Percentiles rank a stretch among this genome's conserved stretches.
phyloP scores from a whole-genome alignment of 2,797 vertebrate species.

The Acridotheres tristis region DNA sequence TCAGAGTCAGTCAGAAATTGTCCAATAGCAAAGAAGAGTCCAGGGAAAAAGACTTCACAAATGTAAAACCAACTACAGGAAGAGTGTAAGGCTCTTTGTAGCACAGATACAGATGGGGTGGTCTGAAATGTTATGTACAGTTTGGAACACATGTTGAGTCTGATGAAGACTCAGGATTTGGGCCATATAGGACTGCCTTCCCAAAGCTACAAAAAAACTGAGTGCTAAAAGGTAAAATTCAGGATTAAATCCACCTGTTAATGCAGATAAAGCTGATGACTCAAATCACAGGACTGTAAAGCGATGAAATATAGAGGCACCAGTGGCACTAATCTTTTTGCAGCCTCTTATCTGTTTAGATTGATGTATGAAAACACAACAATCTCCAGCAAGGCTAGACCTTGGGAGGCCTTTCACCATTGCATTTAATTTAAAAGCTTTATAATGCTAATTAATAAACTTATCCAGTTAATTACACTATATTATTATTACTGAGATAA shows the following conservation, averaged over 20 bases:
- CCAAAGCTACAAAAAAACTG: neutral
- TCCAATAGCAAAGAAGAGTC: neutral
- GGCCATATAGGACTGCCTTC: neutral
- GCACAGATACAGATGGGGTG: neutral
- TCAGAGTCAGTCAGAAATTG: neutral
- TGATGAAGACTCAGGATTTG: neutral
- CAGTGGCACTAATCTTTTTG: neutral
- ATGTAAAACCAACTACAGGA: neutral
- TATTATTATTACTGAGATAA: conserved; percentile 9
- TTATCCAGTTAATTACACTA: conserved; percentile 40
- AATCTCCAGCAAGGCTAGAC: neutral
- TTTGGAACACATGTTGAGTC: neutral
- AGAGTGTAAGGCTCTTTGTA: neutral
- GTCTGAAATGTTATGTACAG: neutral
- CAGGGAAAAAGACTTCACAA: neutral
- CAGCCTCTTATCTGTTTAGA: conserved; percentile 4
- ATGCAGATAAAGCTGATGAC: neutral
- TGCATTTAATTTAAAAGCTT: conserved; percentile 29
- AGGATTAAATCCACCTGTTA: neutral
- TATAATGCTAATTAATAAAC: conserved; percentile 40
- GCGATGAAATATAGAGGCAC: neutral
- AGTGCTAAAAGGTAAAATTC: neutral
- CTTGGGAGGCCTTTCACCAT: conserved; percentile 7
- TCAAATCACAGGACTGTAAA: neutral
- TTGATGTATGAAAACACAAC: conserved; percentile 19